Conservation (phyloP, 2,888 invertebrate genomes). For the Rambutsinella grinnellia region DNA sequence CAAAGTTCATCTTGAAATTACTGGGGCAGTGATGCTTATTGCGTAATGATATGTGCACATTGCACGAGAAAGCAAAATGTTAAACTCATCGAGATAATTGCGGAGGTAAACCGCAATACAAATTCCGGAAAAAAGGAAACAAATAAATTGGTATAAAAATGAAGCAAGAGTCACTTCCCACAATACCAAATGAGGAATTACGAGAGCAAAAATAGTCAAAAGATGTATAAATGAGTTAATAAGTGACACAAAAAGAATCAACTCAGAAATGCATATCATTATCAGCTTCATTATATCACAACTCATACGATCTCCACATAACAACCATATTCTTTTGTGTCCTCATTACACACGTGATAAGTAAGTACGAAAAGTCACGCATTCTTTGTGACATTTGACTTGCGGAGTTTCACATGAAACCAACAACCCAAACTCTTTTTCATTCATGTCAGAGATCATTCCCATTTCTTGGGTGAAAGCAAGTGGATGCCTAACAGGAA, state of each 20-base stretch:
- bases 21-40: no score
- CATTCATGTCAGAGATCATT: conserved; percentile 14
- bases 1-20: no score
- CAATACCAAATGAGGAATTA: not conserved
- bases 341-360: no score
- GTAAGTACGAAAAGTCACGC: conserved; percentile 44
- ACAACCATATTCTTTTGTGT: no score
- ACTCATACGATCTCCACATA: no score
- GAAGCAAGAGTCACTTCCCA: conserved; percentile 25
- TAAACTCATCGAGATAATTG: not conserved
- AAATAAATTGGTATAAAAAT: not conserved
- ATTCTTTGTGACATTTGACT: conserved; percentile 45
- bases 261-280: no score
- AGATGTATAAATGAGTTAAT: not conserved
- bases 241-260: conserved; percentile 25
- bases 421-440: no score
- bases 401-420: conserved; percentile 19
- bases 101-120: not conserved
- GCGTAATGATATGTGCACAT: no score
- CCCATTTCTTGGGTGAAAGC: conserved; percentile 28
- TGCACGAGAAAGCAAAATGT: no score
- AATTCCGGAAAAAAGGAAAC: not conserved
- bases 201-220: not conserved
- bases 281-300: no score
- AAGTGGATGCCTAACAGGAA: conserved; percentile 18